Evolutionary conservation across 1,140 invertebrate species (phyloP), one percentile per base, ranked within the genome.

Genomic region (Saccostrea echinata): DNA sequence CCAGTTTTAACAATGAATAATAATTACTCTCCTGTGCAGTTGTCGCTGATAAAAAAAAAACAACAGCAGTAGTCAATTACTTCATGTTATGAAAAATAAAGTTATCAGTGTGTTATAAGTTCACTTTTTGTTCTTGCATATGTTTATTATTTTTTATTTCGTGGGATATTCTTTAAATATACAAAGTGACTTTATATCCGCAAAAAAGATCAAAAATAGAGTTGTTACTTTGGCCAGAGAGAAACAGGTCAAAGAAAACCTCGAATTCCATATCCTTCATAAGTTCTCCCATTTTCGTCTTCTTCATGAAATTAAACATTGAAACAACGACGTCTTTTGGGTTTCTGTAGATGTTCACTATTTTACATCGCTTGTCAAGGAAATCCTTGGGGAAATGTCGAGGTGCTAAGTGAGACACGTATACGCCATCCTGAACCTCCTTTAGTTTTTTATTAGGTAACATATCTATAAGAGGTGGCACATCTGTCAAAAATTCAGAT

Each of bases 321-420:
- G 81, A 83, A 12, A 83, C 81, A 52, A n/a, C 12, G 13, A 83
- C 81, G 24, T 83, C 81, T 52, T 83, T 83, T 0, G 81, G 81
- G 52, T 83, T 83, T 4, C 81, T 52, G 43, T 83, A 83, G 21
- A 83, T 53, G 24, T 52, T n/a, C 9, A 83, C 16, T 0, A 83
- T 43, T 53, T 83, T 83, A n/a, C 35, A 52, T 12, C 35, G 33
- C 24, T 12, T 51, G 9, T 52, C 16, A 3, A 53, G 13, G 11
- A 52, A n/a, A 52, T 51, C 81, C 43, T 83, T 83, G 1, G 81
- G 81, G n/a, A 83, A 52, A n/a, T 83, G 81, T 4, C 35, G 35
- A 8, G 81, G 81, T 51, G 11, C 0, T 0, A 83, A 33, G 51
- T 83, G 81, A 0, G 81, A 52, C n/a, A 52, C 51, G 3, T 18